Conservation (phyloP, 1,140 invertebrate genomes). For the Pogonognathellus flavescens region DNA sequence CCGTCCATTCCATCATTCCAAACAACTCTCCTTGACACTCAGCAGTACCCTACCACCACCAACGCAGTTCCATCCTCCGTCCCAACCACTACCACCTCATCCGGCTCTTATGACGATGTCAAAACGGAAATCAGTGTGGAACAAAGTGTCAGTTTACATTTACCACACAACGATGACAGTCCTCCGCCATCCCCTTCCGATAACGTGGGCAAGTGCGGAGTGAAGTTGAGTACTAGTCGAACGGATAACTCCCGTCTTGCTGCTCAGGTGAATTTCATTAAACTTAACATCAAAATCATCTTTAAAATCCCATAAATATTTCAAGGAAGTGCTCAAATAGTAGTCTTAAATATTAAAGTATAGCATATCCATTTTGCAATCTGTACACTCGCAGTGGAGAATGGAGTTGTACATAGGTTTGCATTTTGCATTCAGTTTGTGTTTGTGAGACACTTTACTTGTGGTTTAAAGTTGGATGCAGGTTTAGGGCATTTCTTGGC, state of each 20-base stretch:
- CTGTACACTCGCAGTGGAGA: no score
- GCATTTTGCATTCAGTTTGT: no score
- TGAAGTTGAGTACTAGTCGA: slow-evolving; percentile 23
- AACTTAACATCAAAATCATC: no score
- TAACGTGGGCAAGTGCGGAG: slow-evolving; percentile 34
- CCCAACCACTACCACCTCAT: slow-evolving; percentile 40
- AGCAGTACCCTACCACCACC: not conserved
- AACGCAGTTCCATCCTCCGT: not conserved
- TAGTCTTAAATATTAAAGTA: no score
- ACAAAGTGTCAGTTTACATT: slow-evolving; percentile 52
- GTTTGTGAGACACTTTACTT: no score
- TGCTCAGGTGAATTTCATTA: slow-evolving; percentile 52
- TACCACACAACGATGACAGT: not conserved
- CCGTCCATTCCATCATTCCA: not conserved
- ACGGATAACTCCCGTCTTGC: slow-evolving; percentile 57
- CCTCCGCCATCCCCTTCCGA: not conserved
- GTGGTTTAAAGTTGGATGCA: not conserved
- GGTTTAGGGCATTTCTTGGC: no score
- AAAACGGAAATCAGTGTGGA: slow-evolving; percentile 60
- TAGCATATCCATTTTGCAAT: no score
- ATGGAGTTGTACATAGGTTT: no score
- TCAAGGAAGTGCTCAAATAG: no score
- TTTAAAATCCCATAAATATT: no score
- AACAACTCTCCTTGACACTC: not conserved
- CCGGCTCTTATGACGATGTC: slow-evolving; percentile 51